Percentiles rank a stretch among this genome's conserved stretches.
Evolutionary conservation across 2,888 invertebrate species (phyloP).

Genomic region (Tenodera sinensis): DNA sequence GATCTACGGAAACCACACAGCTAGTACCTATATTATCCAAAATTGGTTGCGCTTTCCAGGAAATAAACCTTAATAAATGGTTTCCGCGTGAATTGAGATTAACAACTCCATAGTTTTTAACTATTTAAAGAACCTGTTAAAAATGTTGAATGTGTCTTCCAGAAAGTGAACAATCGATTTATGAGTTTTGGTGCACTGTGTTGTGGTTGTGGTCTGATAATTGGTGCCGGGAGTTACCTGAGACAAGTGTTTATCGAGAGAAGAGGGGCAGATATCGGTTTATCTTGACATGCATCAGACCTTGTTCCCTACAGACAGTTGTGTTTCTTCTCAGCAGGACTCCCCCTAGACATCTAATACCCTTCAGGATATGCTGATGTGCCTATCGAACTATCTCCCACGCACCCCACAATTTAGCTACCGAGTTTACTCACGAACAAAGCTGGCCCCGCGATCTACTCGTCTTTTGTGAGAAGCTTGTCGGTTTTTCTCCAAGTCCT

Average conservation of each 20-base stretch:
- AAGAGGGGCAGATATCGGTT: slow-evolving; percentile 11
- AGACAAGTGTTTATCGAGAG: not conserved
- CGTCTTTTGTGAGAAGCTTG: not conserved
- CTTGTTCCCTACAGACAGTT: slow-evolving; percentile 17
- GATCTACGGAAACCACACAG: no score
- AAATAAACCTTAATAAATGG: no score
- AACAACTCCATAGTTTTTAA: no score
- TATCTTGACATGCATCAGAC: slow-evolving; percentile 23
- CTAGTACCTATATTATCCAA: no score
- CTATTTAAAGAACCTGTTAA: no score
- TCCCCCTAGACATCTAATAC: not conserved
- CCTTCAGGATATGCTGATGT: not conserved
- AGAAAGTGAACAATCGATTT: no score
- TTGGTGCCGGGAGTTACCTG: not conserved
- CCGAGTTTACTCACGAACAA: not conserved
- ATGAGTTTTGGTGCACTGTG: no score
- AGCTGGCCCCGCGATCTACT: not conserved
- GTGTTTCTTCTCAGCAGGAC: slow-evolving; percentile 5
- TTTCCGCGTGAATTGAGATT: no score
- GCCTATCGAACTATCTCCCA: not conserved
- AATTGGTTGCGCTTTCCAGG: no score
- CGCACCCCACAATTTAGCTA: not conserved
- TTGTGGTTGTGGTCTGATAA: not conserved
- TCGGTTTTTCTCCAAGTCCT: not conserved
- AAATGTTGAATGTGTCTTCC: no score